Conservation (phyloP, 2,888 invertebrate species). For the Folsomia candida region DNA sequence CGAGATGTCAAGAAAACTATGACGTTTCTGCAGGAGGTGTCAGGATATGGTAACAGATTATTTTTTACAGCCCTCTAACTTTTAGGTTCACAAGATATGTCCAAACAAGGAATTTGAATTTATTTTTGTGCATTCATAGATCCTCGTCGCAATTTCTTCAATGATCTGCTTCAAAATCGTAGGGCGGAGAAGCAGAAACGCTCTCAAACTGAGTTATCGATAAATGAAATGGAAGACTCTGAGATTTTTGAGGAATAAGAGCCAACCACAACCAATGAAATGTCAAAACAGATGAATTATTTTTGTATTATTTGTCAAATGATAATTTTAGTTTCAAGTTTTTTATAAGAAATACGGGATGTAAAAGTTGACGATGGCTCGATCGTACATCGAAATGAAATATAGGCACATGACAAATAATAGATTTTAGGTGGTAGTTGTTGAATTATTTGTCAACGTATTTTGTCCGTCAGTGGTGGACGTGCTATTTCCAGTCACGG, state of each 20-base stretch:
- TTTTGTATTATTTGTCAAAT: neutral
- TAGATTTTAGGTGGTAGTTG: neutral
- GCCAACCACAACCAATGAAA: neutral
- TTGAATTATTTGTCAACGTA: neutral
- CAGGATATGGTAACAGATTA: conserved; percentile 13
- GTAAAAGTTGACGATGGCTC: neutral
- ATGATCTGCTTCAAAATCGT: neutral
- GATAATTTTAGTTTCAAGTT: neutral
- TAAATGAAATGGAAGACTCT: too few species aligned
- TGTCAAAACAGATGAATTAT: neutral
- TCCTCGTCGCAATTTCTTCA: conserved; percentile 1
- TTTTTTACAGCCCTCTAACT: too few species aligned
- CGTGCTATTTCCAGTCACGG: neutral
- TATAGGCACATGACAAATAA: neutral
- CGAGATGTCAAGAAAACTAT: conserved; percentile 6
- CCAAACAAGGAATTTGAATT: neutral
- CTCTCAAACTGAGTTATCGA: too few species aligned
- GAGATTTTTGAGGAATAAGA: neutral
- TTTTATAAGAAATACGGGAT: neutral
- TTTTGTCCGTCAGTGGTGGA: neutral
- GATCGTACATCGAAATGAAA: too few species aligned
- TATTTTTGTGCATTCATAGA: neutral
- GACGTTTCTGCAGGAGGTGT: neutral
- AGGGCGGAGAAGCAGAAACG: neutral
- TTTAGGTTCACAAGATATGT: neutral